These are phyloP conservation scores for Porphyrio hochstetteri DNA, from an alignment of 2,113 vertebrate species.

Conservation along the genomic window DNA sequence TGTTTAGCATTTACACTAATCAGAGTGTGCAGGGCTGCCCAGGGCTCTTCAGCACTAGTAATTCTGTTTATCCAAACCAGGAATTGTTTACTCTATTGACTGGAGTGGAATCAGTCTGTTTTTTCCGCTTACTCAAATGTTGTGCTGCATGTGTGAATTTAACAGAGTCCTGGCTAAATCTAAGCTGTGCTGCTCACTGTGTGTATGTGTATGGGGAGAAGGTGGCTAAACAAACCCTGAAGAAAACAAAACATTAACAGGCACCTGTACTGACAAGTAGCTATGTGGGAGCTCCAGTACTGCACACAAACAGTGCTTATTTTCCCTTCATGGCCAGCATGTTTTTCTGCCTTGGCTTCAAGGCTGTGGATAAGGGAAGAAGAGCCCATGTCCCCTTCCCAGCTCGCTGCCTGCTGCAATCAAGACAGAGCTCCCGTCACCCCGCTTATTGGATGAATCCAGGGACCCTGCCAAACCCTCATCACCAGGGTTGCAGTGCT, in stretches of 20 bases:
- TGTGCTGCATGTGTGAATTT: constrained; percentile 10
- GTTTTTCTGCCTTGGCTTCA: accelerated
- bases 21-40: constrained; percentile 68
- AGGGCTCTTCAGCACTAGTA: constrained; percentile 68
- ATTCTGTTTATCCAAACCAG: constrained; percentile 74
- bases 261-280: not conserved
- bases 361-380: too few relatives aligned
- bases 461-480: not conserved
- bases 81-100: constrained; percentile 74
- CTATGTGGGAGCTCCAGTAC: not conserved
- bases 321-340: not conserved
- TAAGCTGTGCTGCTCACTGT: not conserved
- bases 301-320: not conserved
- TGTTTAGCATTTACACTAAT: constrained; percentile 82
- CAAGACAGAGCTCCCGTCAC: not conserved
- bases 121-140: constrained; percentile 36
- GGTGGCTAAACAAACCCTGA: not conserved
- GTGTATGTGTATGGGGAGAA: not conserved
- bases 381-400: not conserved
- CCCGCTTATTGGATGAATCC: not conserved
- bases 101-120: constrained; percentile 30
- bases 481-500: accelerated
- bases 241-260: not conserved
- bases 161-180: not conserved
- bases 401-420: not conserved